phyloP scores from a whole-genome alignment of 2,888 invertebrate species.

The Lasioglossum calceatum region DNA sequence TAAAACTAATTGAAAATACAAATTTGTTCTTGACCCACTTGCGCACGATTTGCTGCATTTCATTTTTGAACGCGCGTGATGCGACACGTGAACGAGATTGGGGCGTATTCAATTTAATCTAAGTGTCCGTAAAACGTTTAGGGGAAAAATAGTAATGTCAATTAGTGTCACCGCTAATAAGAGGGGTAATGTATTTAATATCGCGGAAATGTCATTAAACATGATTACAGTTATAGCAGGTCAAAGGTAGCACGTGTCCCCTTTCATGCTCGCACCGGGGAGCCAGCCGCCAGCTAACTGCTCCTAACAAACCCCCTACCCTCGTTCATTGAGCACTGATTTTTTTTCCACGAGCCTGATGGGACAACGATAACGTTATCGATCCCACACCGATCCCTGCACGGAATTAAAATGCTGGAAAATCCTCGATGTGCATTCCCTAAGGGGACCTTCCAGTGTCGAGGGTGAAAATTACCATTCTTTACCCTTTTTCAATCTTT shows the following conservation, averaged over 20 bases:
- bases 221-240: constrained; percentile 49
- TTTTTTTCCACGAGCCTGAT: constrained; percentile 31
- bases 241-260: constrained; percentile 52
- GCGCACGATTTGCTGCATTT: neutral
- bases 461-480: neutral
- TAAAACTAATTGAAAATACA: neutral
- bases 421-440: neutral
- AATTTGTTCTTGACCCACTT: neutral
- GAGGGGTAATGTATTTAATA: constrained; percentile 41
- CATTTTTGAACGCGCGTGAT: neutral
- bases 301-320: constrained; percentile 40
- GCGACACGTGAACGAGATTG: neutral
- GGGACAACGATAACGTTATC: constrained; percentile 29
- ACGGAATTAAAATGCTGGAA: neutral
- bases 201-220: constrained; percentile 50
- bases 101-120: neutral
- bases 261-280: constrained; percentile 35
- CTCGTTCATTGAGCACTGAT: constrained; percentile 19
- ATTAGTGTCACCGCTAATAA: constrained; percentile 34
- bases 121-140: neutral
- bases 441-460: neutral
- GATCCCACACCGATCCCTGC: constrained; percentile 11
- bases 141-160: constrained; percentile 7
- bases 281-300: constrained; percentile 35
- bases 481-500: neutral